A percentile compares a stretch with the other conserved stretches of the same genome.
These are phyloP conservation scores for Xanthia icteritia DNA, from an alignment of 2,888 invertebrate genomes.

Conservation along the genomic window DNA sequence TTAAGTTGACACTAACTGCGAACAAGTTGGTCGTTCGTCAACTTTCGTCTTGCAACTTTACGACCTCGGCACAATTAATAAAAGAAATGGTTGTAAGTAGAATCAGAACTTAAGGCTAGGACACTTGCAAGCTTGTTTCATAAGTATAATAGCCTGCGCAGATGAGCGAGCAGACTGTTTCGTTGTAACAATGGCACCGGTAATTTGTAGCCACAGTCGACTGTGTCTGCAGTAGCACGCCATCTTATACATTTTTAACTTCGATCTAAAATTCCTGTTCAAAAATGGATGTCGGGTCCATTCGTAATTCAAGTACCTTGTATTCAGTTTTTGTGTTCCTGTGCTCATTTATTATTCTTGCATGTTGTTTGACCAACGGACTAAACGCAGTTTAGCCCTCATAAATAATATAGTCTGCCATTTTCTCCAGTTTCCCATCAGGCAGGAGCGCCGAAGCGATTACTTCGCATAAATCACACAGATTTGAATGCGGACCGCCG, in stretches of 20 bases:
- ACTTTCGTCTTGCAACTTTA: constrained; percentile 59
- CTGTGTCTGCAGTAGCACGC: constrained; percentile 26
- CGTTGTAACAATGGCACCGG: constrained; percentile 32
- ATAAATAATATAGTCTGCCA: constrained; percentile 66
- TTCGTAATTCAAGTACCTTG: constrained; percentile 35
- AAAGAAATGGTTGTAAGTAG: constrained; percentile 43
- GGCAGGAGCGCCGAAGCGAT: constrained; percentile 74
- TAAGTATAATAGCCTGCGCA: constrained; percentile 29
- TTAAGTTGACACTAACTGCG: constrained; percentile 72
- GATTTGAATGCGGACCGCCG: constrained; percentile 80
- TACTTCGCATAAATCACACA: constrained; percentile 83
- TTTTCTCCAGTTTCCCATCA: constrained; percentile 68
- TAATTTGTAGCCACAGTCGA: constrained; percentile 30
- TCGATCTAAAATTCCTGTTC: constrained; percentile 29
- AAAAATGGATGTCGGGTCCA: constrained; percentile 18
- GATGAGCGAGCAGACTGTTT: constrained; percentile 25
- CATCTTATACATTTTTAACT: constrained; percentile 45
- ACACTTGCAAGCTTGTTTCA: constrained; percentile 29
- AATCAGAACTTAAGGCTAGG: constrained; percentile 44
- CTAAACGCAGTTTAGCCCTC: constrained; percentile 58
- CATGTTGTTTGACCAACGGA: constrained; percentile 57
- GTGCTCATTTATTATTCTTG: constrained; percentile 50
- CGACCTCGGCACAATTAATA: constrained; percentile 56
- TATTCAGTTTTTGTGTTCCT: constrained; percentile 42
- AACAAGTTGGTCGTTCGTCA: constrained; percentile 69